Conservation (phyloP, 2,888 invertebrate species). For the Hemicrepidius hirtus region DNA sequence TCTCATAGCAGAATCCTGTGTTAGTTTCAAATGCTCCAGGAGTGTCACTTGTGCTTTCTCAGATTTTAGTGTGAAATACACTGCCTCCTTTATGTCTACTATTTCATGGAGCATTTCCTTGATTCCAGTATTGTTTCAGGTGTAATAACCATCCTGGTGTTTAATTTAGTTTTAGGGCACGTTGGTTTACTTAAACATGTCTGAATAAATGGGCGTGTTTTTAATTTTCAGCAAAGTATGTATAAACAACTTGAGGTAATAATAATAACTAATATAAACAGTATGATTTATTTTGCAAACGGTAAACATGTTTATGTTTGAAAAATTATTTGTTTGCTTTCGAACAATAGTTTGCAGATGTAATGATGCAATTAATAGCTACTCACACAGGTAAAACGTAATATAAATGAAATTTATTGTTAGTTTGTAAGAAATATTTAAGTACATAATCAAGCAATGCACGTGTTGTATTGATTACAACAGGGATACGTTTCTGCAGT, state of each 20-base stretch:
- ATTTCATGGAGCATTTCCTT: constrained; percentile 43
- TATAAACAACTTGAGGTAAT: background rate
- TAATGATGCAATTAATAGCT: too few species aligned
- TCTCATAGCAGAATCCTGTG: constrained; percentile 51
- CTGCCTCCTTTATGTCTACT: constrained; percentile 33
- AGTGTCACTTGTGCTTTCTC: constrained; percentile 52
- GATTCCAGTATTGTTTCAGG: constrained; percentile 2
- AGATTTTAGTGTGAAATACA: constrained; percentile 45
- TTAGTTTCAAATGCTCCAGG: constrained; percentile 45
- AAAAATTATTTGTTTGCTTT: background rate
- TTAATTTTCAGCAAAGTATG: constrained; percentile 3
- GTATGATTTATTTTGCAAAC: background rate
- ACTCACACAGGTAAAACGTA: too few species aligned
- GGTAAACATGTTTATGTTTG: background rate
- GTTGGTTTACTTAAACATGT: background rate
- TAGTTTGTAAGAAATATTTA: too few species aligned
- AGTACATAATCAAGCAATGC: too few species aligned
- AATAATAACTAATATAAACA: background rate
- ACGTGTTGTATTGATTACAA: too few species aligned
- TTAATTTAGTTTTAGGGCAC: constrained; percentile 4
- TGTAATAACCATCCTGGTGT: background rate
- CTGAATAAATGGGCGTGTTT: background rate
- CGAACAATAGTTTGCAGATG: background rate
- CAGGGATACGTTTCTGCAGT: too few species aligned
- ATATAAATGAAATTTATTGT: too few species aligned